These are phyloP conservation scores for Brachylomia viminalis DNA, from an alignment of 2,888 invertebrate species.

Conservation along the genomic window DNA sequence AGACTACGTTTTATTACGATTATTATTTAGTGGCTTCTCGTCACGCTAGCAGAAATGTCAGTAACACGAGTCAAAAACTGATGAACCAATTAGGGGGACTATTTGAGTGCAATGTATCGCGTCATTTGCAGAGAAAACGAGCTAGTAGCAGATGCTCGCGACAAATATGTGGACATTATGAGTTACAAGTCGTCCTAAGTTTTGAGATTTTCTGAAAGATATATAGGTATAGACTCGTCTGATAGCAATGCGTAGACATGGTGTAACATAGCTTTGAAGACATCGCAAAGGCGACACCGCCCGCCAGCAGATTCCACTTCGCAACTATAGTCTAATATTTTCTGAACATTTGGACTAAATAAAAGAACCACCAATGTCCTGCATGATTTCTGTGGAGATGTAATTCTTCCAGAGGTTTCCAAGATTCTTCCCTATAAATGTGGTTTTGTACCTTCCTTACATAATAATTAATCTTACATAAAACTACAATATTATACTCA, in stretches of 20 bases:
- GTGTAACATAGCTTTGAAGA: not conserved
- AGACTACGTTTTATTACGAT: not conserved
- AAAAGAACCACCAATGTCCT: not conserved
- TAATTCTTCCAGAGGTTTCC: not conserved
- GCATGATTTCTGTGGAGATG: too few species aligned
- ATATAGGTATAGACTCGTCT: not conserved
- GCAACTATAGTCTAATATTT: not conserved
- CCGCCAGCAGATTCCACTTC: not conserved
- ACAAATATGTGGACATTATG: conserved; percentile 25
- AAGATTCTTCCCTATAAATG: too few species aligned
- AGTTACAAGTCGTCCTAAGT: not conserved
- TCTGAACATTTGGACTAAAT: not conserved
- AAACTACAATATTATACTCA: not conserved
- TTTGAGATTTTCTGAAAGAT: not conserved
- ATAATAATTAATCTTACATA: not conserved
- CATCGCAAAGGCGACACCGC: not conserved
- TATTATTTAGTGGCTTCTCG: conserved; percentile 17
- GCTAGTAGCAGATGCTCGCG: conserved; percentile 29
- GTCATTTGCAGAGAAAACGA: conserved; percentile 50
- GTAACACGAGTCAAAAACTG: conserved; percentile 36
- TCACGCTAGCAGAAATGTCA: conserved; percentile 53
- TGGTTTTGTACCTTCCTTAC: too few species aligned
- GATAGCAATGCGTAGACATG: not conserved
- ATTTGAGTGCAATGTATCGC: conserved; percentile 53
- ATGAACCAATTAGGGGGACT: conserved; percentile 45